Evolutionary conservation across 1,140 invertebrate genomes (phyloP).

Genomic region (Leptonema lineaticorne): DNA sequence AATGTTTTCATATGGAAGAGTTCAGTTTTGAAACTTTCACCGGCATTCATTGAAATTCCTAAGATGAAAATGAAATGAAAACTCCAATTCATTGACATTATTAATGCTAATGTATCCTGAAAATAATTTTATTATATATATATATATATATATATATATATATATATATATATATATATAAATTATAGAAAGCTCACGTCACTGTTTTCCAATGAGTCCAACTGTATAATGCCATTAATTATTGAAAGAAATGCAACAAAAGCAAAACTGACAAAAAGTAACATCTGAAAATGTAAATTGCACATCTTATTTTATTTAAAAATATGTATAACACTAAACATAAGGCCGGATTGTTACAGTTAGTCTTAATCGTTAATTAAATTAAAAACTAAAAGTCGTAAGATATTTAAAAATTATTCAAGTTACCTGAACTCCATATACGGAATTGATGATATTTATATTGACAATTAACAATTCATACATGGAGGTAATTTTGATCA

Average conservation of each 20-base stretch:
- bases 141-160: not conserved
- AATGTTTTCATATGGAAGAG: not conserved
- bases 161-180: not conserved
- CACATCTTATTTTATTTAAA: not conserved
- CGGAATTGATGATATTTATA: not conserved
- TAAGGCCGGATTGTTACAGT: no score
- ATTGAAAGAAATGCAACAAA: not conserved
- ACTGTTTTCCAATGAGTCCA: not conserved
- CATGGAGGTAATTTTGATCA: not conserved
- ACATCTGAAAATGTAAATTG: not conserved
- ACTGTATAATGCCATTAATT: not conserved
- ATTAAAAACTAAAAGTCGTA: no score
- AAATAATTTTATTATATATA: not conserved
- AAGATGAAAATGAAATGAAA: not conserved
- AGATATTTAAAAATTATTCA: not conserved
- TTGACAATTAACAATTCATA: not conserved
- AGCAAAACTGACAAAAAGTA: not conserved
- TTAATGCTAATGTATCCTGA: not conserved
- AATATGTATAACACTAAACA: not conserved
- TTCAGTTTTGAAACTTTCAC: conserved; percentile 8
- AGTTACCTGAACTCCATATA: not conserved
- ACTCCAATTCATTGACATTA: not conserved
- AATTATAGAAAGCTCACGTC: not conserved
- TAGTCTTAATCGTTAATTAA: no score
- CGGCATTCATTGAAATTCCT: not conserved